These are phyloP conservation scores for Dendropsophus ebraccatus DNA, from an alignment of 2,113 vertebrate species.

Conservation along the genomic window DNA sequence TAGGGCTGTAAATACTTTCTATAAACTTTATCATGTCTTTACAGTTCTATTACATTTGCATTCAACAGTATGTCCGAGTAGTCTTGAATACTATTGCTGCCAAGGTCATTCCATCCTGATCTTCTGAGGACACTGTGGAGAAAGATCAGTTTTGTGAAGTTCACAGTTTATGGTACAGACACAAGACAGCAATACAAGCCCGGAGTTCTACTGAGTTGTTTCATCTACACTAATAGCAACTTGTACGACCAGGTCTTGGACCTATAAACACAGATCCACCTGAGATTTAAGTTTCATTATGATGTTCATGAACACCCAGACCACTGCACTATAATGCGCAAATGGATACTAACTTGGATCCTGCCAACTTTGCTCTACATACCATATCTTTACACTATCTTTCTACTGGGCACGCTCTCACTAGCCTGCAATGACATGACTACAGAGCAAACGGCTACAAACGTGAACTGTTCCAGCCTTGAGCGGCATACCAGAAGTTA, in stretches of 20 bases:
- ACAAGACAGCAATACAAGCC: conserved; percentile 69
- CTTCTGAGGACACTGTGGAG: conserved; percentile 72
- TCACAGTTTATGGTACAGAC: conserved; percentile 69
- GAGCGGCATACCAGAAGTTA: conserved; percentile 96
- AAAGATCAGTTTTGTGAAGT: conserved; percentile 69
- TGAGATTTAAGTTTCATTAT: conserved; percentile 89
- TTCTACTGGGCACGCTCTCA: conserved; percentile 88
- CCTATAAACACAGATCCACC: conserved; percentile 72
- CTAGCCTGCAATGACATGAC: conserved; percentile 93
- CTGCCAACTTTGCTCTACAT: conserved; percentile 93
- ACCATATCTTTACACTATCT: conserved; percentile 90
- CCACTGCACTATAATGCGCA: conserved; percentile 98
- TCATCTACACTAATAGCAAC: conserved; percentile 68
- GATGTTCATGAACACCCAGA: conserved; percentile 89
- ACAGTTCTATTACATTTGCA: conserved; percentile 74
- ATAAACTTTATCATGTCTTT: conserved; percentile 59
- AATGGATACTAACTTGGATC: conserved; percentile 98
- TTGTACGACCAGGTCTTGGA: conserved; percentile 78
- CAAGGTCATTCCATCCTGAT: conserved; percentile 71
- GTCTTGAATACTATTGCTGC: conserved; percentile 71
- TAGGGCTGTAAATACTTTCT: neutral
- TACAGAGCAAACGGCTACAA: conserved; percentile 92
- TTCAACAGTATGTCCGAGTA: conserved; percentile 77
- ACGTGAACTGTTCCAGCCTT: conserved; percentile 95
- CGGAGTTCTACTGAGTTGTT: conserved; percentile 69